Percentiles rank a stretch among this genome's conserved stretches.
phyloP scores from a whole-genome alignment of 37 sponge, comb jelly and placozoan genomes.

The Crambe crambe region DNA sequence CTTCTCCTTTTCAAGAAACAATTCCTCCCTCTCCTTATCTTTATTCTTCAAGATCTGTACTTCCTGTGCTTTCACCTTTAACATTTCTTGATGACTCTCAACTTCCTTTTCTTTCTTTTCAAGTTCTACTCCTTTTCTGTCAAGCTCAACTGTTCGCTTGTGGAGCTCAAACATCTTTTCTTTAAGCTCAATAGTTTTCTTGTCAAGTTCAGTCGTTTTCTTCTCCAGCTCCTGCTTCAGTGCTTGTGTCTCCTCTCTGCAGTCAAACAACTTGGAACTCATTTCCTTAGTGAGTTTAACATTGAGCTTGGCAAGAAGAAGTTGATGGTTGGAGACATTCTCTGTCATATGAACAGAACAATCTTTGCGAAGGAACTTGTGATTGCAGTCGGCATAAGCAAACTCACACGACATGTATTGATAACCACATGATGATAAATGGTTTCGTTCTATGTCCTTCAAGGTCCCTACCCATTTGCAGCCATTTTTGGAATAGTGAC shows the following conservation, averaged over 20 bases:
- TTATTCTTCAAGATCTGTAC: background rate
- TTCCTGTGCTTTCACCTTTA: background rate
- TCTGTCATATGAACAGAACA: slow-evolving; percentile 13
- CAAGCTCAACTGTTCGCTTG: background rate
- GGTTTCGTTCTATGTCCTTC: background rate
- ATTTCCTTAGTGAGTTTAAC: slow-evolving; percentile 6
- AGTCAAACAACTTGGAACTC: background rate
- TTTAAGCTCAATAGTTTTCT: slow-evolving; percentile 1
- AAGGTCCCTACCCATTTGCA: slow-evolving; percentile 53
- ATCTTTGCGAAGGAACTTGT: slow-evolving; percentile 22
- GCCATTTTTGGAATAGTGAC: slow-evolving; percentile 25
- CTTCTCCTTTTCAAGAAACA: background rate
- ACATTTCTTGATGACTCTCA: background rate
- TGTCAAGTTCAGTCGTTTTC: background rate
- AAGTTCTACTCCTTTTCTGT: background rate
- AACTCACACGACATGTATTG: slow-evolving; percentile 30
- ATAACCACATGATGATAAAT: slow-evolving; percentile 18
- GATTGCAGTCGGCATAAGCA: slow-evolving; percentile 5
- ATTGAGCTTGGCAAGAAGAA: background rate
- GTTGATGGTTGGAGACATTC: slow-evolving; percentile 9
- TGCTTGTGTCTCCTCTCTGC: background rate
- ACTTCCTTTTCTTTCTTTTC: no score
- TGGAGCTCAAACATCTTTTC: background rate
- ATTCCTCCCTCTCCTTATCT: background rate
- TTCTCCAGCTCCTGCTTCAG: background rate